Base-by-base conservation (phyloP, 2,797 vertebrate species). In the Acrossocheilus fasciatus region DNA sequence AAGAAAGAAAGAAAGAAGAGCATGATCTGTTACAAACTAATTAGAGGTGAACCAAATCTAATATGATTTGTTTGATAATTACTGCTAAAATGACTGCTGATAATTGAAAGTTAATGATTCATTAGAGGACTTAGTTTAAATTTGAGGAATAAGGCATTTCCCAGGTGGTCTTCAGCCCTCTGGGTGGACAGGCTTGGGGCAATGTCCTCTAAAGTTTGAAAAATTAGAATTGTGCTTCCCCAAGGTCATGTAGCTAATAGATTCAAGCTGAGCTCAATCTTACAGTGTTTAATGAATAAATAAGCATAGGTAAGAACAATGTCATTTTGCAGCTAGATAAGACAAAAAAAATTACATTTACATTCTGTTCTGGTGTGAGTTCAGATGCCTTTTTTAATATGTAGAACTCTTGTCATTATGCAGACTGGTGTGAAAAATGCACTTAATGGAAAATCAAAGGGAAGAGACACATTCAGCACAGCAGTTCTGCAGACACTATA, bases 101-200 rank as follows among this genome's bases (percentile, higher is more conserved):
- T 93, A 94, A 94, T 95, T 94, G 91, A 95, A 94, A 91, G 88
- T 92, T 93, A 95, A 95, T 94, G 92, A 95, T 91, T 83, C 89
- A 84, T 88, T 92, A 89, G 88, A 89, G 90, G 85, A 88, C 88
- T 89, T 76, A 26, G 57, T 84, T 76, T 88, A 91, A 90, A 90
- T 88, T 87, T 90, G 39, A 36, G 72, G 90, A 84, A 92, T 91
- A 93, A 91, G 90, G 90, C 90, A 90, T 92, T 88, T 92, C 92
- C 91, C 81, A 52, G 91, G 92, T 91, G 88, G 90, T 93, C 93
- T 92, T 93, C 89, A 87, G 91, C 89, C 91, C 87, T 93, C 87
- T 89, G 88, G 89, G 88, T 91, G 87, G 92, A 88, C 91, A 88
- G 88, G 93, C 94, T 92, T 0, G 82, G 90, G 92, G 94, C 92